Percentiles rank a stretch among this genome's conserved stretches.
Conservation (phyloP, 2,113 vertebrate genomes). For the Melanerpes formicivorus region DNA sequence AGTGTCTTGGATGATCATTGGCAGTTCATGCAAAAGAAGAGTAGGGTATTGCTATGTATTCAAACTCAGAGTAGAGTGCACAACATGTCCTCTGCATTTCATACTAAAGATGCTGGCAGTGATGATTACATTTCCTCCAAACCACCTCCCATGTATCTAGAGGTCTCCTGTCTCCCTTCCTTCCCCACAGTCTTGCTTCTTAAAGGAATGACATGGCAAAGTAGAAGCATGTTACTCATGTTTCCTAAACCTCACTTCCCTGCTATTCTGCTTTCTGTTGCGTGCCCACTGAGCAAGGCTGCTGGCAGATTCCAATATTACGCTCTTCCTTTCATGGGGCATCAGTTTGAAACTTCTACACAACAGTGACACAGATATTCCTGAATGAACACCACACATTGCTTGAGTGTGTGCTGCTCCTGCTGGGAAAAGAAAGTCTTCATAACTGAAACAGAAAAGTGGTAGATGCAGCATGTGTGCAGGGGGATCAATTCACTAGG, state of each 20-base stretch:
- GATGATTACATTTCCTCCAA: background rate
- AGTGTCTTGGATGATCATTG: background rate
- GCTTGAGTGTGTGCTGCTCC: background rate
- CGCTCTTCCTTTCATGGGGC: rapidly evolving
- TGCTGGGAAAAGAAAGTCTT: background rate
- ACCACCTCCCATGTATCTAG: background rate
- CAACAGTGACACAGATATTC: background rate
- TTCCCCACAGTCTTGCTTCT: background rate
- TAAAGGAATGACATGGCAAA: background rate
- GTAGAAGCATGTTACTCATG: background rate
- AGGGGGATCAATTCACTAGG: background rate
- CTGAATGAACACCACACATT: background rate
- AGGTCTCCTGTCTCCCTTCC: background rate
- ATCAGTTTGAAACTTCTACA: background rate
- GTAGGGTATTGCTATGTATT: background rate
- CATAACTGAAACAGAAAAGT: background rate
- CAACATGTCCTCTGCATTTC: background rate
- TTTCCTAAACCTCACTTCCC: background rate
- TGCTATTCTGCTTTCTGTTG: rapidly evolving
- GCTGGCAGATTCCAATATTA: background rate
- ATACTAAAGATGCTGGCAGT: background rate
- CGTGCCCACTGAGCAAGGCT: background rate
- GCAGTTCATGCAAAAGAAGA: background rate
- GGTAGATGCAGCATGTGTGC: background rate
- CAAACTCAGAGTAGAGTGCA: background rate